Conservation (phyloP, 2,888 invertebrate species). For the Pyrgus malvae region DNA sequence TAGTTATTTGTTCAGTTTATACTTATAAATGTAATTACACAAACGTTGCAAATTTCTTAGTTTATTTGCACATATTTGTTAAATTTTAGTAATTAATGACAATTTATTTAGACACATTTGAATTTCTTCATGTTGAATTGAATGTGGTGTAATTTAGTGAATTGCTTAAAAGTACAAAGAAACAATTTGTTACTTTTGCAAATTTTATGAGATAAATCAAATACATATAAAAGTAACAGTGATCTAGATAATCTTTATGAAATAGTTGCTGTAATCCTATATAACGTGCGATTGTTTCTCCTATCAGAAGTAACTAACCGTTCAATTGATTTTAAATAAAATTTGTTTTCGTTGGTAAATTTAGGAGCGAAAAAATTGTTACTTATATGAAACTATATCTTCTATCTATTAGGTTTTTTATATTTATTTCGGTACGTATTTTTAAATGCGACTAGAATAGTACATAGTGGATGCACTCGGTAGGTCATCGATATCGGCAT, state of each 20-base stretch:
- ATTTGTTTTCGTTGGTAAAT: conserved; percentile 65
- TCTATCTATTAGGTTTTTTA: conserved; percentile 57
- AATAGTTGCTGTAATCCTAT: conserved; percentile 76
- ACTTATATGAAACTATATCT: conserved; percentile 63
- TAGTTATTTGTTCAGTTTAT: conserved; percentile 75
- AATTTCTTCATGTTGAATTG: conserved; percentile 73
- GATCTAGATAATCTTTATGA: conserved; percentile 71
- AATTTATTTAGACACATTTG: conserved; percentile 77
- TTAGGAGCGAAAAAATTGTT: conserved; percentile 73
- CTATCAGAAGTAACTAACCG: conserved; percentile 49
- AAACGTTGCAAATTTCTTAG: conserved; percentile 78
- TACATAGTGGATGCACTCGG: conserved; percentile 55
- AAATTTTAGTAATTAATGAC: conserved; percentile 73
- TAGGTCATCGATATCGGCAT: conserved; percentile 55
- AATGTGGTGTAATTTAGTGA: conserved; percentile 81
- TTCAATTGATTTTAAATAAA: conserved; percentile 57
- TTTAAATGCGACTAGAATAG: conserved; percentile 57
- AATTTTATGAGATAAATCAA: conserved; percentile 84
- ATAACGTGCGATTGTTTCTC: conserved; percentile 60
- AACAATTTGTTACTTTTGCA: conserved; percentile 87
- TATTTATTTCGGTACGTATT: conserved; percentile 53
- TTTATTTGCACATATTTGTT: conserved; percentile 81
- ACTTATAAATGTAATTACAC: conserved; percentile 73
- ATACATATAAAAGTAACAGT: conserved; percentile 72
- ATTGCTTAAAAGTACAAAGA: conserved; percentile 87